phyloP scores from a whole-genome alignment of 2,113 vertebrate species.

The Phoenicopterus ruber region DNA sequence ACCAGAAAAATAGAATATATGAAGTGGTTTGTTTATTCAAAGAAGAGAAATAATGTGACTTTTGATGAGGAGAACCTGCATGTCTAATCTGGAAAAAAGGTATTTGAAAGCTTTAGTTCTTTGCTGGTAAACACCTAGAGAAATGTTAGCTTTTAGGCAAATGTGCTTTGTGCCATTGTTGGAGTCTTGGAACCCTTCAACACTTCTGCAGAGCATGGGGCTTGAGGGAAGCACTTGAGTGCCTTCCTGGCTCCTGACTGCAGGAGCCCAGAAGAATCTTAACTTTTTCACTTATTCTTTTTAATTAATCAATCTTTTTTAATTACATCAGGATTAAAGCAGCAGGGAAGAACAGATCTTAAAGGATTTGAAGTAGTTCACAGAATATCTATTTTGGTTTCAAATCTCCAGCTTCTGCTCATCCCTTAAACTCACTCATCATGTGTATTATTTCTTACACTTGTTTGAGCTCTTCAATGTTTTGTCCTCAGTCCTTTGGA shows the following conservation, averaged over 20 bases:
- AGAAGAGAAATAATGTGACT: no score
- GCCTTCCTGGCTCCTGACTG: background rate
- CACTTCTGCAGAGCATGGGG: background rate
- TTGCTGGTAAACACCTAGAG: background rate
- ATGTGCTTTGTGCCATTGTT: background rate
- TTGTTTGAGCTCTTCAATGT: background rate
- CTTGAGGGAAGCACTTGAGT: background rate
- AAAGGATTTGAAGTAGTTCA: background rate
- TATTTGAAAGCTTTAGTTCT: background rate
- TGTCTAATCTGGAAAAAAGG: background rate
- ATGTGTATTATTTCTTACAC: background rate
- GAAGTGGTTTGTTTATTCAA: constrained; percentile 47
- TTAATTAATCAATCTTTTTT: no score
- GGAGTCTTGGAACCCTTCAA: background rate
- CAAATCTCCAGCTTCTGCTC: background rate
- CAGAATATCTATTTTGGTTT: background rate
- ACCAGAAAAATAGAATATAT: background rate
- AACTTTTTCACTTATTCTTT: background rate
- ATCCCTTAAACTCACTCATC: background rate
- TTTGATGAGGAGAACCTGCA: no score
- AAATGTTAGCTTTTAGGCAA: background rate
- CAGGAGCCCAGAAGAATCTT: background rate
- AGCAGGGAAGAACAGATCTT: background rate
- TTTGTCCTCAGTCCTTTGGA: background rate
- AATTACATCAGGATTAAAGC: background rate